Evolutionary conservation across 1,140 invertebrate genomes (phyloP).

Genomic region (Drosophila mauritiana): DNA sequence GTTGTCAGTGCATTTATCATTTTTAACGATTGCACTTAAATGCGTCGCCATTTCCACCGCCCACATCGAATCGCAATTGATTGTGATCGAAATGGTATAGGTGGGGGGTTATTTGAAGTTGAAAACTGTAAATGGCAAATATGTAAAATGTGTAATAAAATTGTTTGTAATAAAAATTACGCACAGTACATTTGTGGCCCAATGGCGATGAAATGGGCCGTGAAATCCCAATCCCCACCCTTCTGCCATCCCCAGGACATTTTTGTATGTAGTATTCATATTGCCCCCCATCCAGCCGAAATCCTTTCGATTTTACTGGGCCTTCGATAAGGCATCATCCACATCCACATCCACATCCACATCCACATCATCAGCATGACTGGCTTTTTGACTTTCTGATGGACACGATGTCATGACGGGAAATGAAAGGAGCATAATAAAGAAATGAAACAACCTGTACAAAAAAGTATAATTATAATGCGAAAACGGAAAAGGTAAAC

Average conservation of each 20-base stretch:
- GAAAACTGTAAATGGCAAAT: conserved; percentile 36
- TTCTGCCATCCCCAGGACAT: conserved; percentile 2
- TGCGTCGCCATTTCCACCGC: conserved; percentile 44
- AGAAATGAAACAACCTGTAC: conserved; percentile 1
- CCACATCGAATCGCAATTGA: conserved; percentile 47
- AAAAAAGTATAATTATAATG: conserved; percentile 38
- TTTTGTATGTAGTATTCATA: conserved; percentile 5
- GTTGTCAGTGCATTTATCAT: conserved; percentile 58
- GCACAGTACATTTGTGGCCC: conserved; percentile 75
- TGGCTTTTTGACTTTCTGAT: conserved; percentile 63
- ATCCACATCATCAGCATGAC: conserved; percentile 34
- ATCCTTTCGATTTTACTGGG: background rate
- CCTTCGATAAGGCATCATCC: conserved; percentile 66
- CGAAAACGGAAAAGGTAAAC: conserved; percentile 64
- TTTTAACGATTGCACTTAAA: conserved; percentile 76
- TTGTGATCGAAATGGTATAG: conserved; percentile 4
- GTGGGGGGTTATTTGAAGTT: conserved; percentile 12
- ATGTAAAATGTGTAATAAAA: conserved; percentile 55
- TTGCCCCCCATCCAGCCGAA: background rate
- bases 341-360: conserved; percentile 33
- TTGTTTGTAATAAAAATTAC: conserved; percentile 80
- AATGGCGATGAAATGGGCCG: conserved; percentile 60
- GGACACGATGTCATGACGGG: conserved; percentile 21
- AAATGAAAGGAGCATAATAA: conserved; percentile 38
- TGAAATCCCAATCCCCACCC: conserved; percentile 54